Evolutionary conservation across 1,140 invertebrate species (phyloP).

Genomic region (Papilio glaucus): DNA sequence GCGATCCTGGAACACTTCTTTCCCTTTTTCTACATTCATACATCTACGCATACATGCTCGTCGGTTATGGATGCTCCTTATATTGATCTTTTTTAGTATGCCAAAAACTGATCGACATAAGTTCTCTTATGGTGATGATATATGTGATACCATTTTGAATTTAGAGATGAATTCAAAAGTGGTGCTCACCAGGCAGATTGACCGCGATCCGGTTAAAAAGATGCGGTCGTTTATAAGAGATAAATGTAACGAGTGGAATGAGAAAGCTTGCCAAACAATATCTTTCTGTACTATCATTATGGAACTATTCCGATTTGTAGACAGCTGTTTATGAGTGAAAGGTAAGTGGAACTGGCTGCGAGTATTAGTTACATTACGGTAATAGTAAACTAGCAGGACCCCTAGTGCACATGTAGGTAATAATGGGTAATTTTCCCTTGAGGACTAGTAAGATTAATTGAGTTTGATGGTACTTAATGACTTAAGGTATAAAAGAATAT

Average conservation of each 20-base stretch:
- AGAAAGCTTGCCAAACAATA: constrained; percentile 4
- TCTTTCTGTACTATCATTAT: constrained; percentile 13
- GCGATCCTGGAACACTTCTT: no score
- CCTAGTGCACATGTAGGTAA: neutral
- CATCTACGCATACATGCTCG: no score
- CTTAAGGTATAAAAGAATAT: neutral
- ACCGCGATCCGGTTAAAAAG: neutral
- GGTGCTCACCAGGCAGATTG: no score
- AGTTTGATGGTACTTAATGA: neutral
- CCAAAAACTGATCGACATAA: no score
- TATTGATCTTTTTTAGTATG: no score
- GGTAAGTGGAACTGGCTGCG: neutral
- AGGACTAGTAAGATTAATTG: neutral
- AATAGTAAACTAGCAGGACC: constrained; percentile 11
- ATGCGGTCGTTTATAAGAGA: neutral
- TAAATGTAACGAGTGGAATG: constrained; percentile 8
- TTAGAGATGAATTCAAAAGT: no score
- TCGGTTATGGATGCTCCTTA: no score
- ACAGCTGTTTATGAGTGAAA: constrained; percentile 17
- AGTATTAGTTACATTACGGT: constrained; percentile 12
- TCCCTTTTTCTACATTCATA: no score
- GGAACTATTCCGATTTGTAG: constrained; percentile 2
- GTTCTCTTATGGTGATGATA: no score
- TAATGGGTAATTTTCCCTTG: neutral
- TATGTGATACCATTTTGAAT: no score